Percentiles rank a stretch among this genome's conserved stretches.
phyloP scores from a whole-genome alignment of 1,140 invertebrate genomes.

The Chironomus striatipennis region DNA sequence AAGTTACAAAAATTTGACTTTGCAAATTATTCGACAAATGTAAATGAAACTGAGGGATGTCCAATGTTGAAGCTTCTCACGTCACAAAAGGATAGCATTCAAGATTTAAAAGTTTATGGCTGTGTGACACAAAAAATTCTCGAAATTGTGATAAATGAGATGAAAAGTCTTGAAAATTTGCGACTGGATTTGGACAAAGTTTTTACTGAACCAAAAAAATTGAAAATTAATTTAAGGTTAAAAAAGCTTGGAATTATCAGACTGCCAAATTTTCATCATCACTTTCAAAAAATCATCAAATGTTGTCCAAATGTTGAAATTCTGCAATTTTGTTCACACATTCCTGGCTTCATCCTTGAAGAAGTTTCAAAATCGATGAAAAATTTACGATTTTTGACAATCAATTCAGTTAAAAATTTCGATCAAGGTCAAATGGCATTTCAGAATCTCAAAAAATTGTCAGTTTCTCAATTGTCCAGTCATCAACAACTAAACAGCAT shows the following conservation, averaged over 20 bases:
- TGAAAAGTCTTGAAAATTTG: background rate
- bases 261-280: background rate
- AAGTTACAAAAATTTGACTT: background rate
- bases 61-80: background rate
- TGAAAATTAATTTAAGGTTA: background rate
- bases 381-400: too few species aligned
- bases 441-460: background rate
- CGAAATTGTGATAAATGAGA: background rate
- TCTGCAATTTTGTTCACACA: background rate
- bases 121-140: background rate
- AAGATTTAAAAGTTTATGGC: background rate
- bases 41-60: background rate
- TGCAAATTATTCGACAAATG: background rate
- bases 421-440: background rate
- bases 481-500: too few species aligned
- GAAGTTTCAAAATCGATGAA: too few species aligned
- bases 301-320: background rate
- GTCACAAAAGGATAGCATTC: background rate
- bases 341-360: background rate
- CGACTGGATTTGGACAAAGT: background rate
- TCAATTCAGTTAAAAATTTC: background rate
- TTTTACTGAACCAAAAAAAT: background rate
- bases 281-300: background rate
- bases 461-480: too few species aligned
- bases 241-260: background rate